A percentile compares a stretch with the other conserved stretches of the same genome.
These are phyloP conservation scores for Enteromius mattozi DNA, from an alignment of 2,797 vertebrate species.

Conservation along the genomic window DNA sequence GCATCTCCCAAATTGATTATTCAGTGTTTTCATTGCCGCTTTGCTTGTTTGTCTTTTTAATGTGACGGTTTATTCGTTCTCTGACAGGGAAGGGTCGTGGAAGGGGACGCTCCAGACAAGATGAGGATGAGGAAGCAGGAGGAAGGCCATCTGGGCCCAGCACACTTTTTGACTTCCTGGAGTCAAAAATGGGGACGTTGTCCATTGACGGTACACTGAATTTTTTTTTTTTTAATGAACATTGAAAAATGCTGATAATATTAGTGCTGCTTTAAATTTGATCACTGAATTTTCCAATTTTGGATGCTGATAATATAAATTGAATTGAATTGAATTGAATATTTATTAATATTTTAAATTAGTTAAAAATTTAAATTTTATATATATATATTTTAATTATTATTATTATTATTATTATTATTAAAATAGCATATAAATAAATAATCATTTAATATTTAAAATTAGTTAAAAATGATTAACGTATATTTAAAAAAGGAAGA, in stretches of 20 bases:
- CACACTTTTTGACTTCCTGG: slow-evolving; percentile 97
- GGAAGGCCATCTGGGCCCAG: slow-evolving; percentile 95
- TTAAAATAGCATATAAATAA: neutral
- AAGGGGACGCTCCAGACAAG: slow-evolving; percentile 89
- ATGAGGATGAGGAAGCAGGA: slow-evolving; percentile 89
- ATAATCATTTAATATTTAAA: too few relatives aligned
- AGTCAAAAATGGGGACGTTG: slow-evolving; percentile 97
- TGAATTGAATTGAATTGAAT: too few relatives aligned
- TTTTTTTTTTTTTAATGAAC: slow-evolving; percentile 16
- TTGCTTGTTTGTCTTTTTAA: neutral
- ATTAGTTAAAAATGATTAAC: too few relatives aligned
- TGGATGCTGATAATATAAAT: neutral
- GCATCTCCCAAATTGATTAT: neutral
- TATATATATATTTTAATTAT: neutral
- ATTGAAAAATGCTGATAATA: neutral
- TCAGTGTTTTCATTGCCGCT: neutral
- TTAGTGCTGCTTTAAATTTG: neutral
- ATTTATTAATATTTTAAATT: neutral
- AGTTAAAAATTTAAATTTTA: neutral
- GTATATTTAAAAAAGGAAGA: too few relatives aligned
- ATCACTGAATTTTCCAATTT: neutral
- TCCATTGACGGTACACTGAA: slow-evolving; percentile 87
- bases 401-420: neutral
- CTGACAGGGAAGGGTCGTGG: slow-evolving; percentile 85
- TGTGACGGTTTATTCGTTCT: neutral